A percentile compares a stretch with the other conserved stretches of the same genome.
These are phyloP conservation scores for Patella ulyssiponensis DNA, from an alignment of 2,888 invertebrate species.

Conservation along the genomic window DNA sequence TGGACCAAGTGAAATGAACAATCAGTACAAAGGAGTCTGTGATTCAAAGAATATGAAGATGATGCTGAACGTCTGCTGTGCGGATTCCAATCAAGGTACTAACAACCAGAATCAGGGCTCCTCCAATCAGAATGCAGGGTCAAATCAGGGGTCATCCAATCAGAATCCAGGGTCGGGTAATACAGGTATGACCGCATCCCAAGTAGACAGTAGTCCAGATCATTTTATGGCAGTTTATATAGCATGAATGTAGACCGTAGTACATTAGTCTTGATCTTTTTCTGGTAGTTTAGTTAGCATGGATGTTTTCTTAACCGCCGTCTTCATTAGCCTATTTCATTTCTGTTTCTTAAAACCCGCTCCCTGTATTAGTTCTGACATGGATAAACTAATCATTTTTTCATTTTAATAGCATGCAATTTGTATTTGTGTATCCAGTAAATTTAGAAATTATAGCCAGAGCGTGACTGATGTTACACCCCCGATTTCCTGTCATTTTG, in stretches of 20 bases:
- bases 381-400: too few relatives aligned
- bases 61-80: constrained; percentile 11
- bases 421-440: too few relatives aligned
- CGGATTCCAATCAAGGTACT: not conserved
- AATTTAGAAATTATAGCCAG: too few relatives aligned
- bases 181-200: not conserved
- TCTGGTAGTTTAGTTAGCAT: too few relatives aligned
- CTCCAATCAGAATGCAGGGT: not conserved
- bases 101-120: not conserved
- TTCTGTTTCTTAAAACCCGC: not conserved
- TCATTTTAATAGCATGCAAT: too few relatives aligned
- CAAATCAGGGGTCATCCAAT: not conserved
- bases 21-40: constrained; percentile 25
- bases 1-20: constrained; percentile 12
- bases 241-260: too few relatives aligned
- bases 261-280: too few relatives aligned
- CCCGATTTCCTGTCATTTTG: too few relatives aligned
- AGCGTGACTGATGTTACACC: too few relatives aligned
- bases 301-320: too few relatives aligned
- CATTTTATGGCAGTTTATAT: too few relatives aligned
- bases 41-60: constrained; percentile 16
- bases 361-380: too few relatives aligned
- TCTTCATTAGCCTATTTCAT: not conserved
- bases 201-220: not conserved
- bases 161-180: not conserved